These are phyloP conservation scores for Danaus chrysippus DNA, from an alignment of 2,888 invertebrate species.

Conservation along the genomic window DNA sequence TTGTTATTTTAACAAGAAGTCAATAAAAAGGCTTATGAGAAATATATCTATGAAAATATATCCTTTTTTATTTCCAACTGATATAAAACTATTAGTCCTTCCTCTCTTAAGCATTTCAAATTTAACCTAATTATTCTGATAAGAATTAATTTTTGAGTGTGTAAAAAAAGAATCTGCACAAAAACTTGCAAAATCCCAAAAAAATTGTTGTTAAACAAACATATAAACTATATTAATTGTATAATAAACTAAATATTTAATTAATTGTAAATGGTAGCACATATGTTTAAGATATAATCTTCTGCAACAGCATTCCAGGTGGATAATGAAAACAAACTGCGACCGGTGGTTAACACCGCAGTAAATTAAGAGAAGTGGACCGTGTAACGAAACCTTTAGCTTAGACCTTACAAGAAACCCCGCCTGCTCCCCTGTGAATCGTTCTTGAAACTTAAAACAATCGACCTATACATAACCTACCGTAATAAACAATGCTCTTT, in stretches of 20 bases:
- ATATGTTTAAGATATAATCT: conserved; percentile 62
- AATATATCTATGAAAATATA: too few species aligned
- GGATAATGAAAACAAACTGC: conserved; percentile 76
- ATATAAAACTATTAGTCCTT: too few species aligned
- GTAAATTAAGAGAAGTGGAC: conserved; percentile 67
- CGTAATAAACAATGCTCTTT: conserved; percentile 34
- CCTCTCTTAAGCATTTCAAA: too few species aligned
- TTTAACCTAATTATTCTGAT: too few species aligned
- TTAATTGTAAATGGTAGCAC: conserved; percentile 57
- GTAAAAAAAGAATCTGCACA: too few species aligned
- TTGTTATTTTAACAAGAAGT: too few species aligned
- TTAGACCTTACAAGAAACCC: conserved; percentile 38
- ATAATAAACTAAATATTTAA: conserved; percentile 57
- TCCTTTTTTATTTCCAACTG: too few species aligned
- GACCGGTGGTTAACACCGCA: conserved; percentile 65
- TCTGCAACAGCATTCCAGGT: conserved; percentile 57
- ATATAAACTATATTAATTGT: neutral
- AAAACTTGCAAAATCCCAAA: too few species aligned
- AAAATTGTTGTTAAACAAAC: neutral
- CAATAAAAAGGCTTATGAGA: too few species aligned
- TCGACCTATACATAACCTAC: conserved; percentile 41
- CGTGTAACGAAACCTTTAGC: conserved; percentile 55
- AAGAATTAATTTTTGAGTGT: too few species aligned
- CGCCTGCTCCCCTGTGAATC: conserved; percentile 44
- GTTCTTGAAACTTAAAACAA: conserved; percentile 46